Evolutionary conservation across 2,888 invertebrate genomes (phyloP).

Genomic region (Auanema sp.): DNA sequence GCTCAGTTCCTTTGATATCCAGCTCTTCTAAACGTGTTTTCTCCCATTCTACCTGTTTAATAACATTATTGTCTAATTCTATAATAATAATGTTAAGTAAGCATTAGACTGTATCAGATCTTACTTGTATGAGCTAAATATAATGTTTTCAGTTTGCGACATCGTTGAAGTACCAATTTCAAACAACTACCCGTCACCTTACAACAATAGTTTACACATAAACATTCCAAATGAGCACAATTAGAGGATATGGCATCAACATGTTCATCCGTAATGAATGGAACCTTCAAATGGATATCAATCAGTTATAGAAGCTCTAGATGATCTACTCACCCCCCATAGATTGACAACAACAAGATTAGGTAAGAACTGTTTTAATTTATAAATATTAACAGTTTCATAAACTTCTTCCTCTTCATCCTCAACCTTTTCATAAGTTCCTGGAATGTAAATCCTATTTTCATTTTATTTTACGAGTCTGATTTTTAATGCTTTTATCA

Average conservation of each 20-base stretch:
- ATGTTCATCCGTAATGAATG: slow-evolving; percentile 83
- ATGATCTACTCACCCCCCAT: slow-evolving; percentile 83
- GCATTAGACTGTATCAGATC: background rate
- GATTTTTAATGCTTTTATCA: slow-evolving; percentile 1
- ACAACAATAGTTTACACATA: slow-evolving; percentile 94
- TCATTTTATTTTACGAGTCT: slow-evolving; percentile 7
- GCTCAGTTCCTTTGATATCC: slow-evolving; percentile 88
- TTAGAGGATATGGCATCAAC: slow-evolving; percentile 83
- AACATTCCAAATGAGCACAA: slow-evolving; percentile 80
- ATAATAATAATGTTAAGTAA: slow-evolving; percentile 41
- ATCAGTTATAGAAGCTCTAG: slow-evolving; percentile 5
- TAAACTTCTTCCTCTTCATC: slow-evolving; percentile 99
- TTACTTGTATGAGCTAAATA: slow-evolving; percentile 95
- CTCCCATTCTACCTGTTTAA: slow-evolving; percentile 97
- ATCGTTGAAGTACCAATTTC: slow-evolving; percentile 89
- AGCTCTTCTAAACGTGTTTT: slow-evolving; percentile 86
- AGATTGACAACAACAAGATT: slow-evolving; percentile 95
- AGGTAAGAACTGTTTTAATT: slow-evolving; percentile 94
- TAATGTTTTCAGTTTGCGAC: slow-evolving; percentile 85
- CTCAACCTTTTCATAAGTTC: slow-evolving; percentile 94
- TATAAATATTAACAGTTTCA: slow-evolving; percentile 97
- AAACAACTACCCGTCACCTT: slow-evolving; percentile 94
- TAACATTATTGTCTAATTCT: slow-evolving; percentile 86
- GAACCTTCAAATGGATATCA: slow-evolving; percentile 37
- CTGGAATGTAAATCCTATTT: slow-evolving; percentile 66